These are phyloP conservation scores for Mormyrops attenuatus DNA, from an alignment of 2,797 vertebrate species.

Conservation along the genomic window DNA sequence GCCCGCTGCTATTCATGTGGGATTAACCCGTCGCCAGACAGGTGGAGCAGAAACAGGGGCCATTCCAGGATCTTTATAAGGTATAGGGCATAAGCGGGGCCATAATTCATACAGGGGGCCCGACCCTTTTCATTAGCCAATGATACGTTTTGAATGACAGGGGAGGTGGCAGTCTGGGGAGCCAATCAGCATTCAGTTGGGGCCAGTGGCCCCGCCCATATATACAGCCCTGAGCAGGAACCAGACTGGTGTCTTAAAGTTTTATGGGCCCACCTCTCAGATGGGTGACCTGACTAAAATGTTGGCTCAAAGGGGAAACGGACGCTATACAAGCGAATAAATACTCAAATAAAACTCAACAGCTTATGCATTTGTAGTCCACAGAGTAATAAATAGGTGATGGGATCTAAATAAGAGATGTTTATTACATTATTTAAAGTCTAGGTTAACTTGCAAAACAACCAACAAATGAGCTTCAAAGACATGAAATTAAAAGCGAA, in stretches of 20 bases:
- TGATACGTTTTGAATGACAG: neutral
- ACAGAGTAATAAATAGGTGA: neutral
- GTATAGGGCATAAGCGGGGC: neutral
- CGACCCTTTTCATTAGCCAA: neutral
- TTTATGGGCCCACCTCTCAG: neutral
- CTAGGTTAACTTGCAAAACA: neutral
- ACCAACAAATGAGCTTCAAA: neutral
- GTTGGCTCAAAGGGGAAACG: neutral
- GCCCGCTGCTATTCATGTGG: conserved; percentile 36
- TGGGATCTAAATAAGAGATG: neutral
- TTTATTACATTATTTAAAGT: neutral
- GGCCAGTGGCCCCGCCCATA: neutral
- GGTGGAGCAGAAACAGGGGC: neutral
- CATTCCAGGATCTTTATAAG: neutral
- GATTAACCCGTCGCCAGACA: conserved; percentile 64
- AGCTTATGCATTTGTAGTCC: neutral
- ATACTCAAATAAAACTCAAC: neutral
- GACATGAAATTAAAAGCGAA: neutral
- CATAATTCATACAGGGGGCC: neutral
- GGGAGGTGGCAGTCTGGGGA: neutral
- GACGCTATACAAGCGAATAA: neutral
- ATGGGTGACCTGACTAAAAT: neutral
- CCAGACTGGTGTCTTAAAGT: neutral
- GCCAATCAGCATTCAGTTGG: neutral
- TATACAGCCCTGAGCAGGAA: neutral